A percentile compares a stretch with the other conserved stretches of the same genome.
These are phyloP conservation scores for Apogon talboti DNA, from an alignment of 2,797 vertebrate genomes.

Conservation along the genomic window DNA sequence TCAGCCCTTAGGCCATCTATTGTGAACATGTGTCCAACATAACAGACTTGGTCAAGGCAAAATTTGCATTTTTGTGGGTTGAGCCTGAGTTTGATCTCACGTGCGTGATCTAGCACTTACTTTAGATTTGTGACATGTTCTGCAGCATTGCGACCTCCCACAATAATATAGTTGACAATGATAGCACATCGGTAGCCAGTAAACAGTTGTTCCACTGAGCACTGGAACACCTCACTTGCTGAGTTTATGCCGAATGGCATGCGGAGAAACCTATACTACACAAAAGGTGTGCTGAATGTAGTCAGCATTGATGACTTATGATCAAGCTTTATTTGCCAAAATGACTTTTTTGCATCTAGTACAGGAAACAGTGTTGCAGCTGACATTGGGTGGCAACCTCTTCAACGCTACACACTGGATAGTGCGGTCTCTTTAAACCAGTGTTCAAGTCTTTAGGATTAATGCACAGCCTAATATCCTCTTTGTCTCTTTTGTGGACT, in stretches of 20 bases:
- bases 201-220: slow-evolving; percentile 49
- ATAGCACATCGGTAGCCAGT: slow-evolving; percentile 22
- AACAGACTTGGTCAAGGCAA: slow-evolving; percentile 7
- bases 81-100: slow-evolving; percentile 36
- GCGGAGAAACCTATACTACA: slow-evolving; percentile 22
- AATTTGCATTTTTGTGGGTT: slow-evolving; percentile 45
- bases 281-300: slow-evolving; percentile 23
- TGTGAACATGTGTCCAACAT: slow-evolving; percentile 40
- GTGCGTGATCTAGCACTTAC: slow-evolving; percentile 6
- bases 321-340: slow-evolving; percentile 31
- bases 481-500: slow-evolving; percentile 46
- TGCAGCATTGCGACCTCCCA: background rate
- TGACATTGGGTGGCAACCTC: slow-evolving; percentile 54
- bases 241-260: slow-evolving; percentile 51
- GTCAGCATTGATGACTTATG: slow-evolving; percentile 21
- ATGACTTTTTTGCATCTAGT: slow-evolving; percentile 35
- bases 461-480: slow-evolving; percentile 50
- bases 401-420: slow-evolving; percentile 42
- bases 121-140: slow-evolving; percentile 43
- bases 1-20: slow-evolving; percentile 23
- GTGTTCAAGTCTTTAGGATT: slow-evolving; percentile 50
- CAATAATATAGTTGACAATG: slow-evolving; percentile 51
- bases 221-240: slow-evolving; percentile 42
- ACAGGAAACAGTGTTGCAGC: slow-evolving; percentile 33
- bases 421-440: slow-evolving; percentile 31